Percentiles rank a stretch among this genome's conserved stretches.
phyloP scores from a whole-genome alignment of 1,140 invertebrate species.

The Zaprionus gabonicus region DNA sequence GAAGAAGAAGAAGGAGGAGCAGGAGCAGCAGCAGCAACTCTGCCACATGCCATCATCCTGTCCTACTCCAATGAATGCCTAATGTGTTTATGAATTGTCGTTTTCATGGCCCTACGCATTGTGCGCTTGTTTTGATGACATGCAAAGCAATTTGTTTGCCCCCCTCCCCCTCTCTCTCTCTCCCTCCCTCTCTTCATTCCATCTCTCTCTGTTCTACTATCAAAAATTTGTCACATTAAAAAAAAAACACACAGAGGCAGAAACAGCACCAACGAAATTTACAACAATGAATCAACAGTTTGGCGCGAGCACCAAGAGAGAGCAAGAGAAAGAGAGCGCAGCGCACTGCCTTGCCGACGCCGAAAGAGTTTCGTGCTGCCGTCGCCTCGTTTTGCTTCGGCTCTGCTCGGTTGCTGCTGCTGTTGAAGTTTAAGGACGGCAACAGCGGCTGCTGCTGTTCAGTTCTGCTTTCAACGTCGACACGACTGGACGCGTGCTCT shows the following conservation, averaged over 20 bases:
- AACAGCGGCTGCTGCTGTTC: conserved; percentile 42
- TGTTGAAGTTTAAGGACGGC: conserved; percentile 71
- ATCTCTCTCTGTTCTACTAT: conserved; percentile 17
- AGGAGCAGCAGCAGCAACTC: conserved; percentile 24
- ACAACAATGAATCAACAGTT: conserved; percentile 71
- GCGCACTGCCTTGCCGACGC: conserved; percentile 66
- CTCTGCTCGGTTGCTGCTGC: conserved; percentile 9
- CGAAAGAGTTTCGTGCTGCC: conserved; percentile 17
- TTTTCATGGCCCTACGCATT: conserved; percentile 41
- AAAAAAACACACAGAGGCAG: conserved; percentile 34
- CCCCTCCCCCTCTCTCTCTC: background rate
- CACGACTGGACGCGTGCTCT: conserved; percentile 56
- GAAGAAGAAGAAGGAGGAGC: background rate
- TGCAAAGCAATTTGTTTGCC: conserved; percentile 48
- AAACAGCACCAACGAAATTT: conserved; percentile 3
- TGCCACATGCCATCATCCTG: conserved; percentile 33
- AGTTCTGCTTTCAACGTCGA: conserved; percentile 64
- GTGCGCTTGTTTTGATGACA: conserved; percentile 40
- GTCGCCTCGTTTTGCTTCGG: conserved; percentile 5
- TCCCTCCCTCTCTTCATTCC: background rate
- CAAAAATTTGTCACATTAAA: conserved; percentile 38
- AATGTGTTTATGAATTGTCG: conserved; percentile 64
- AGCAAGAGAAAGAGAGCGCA: conserved; percentile 13
- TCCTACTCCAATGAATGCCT: conserved; percentile 56
- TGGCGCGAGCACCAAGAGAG: conserved; percentile 52